Evolutionary conservation across 2,888 invertebrate species (phyloP), one percentile per base, ranked within the genome.

Genomic region (Spodoptera picta): DNA sequence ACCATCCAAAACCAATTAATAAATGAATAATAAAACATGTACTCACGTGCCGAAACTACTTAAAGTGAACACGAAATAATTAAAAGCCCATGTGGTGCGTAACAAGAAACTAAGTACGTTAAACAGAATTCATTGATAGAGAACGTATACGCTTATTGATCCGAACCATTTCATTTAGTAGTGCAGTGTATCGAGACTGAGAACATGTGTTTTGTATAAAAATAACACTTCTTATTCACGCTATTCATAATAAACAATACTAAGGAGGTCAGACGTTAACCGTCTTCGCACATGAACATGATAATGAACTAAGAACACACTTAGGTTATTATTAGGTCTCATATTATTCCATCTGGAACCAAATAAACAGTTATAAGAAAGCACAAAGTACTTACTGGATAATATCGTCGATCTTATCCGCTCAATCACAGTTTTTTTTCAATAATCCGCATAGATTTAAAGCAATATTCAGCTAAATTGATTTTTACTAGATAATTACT

Each of bases 131-230:
- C 63, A 65, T 48, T 57, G 65, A 52, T 48, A 48, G 55, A 44
- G 50, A 58, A 47, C 44, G 24, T 80, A 80, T 36, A 27, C 27
- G 27, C 27, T 27, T 36, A 36, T 79, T 65, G 80, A 79, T 75
- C 75, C 60, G 24, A 47, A 9, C 53, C 44, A 51, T 57, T 70
- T 69, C 52, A 75, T 73, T 59, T 65, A 65, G 66, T 77, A 59
- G 66, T 80, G 53, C 62, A 50, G 60, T 46, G 60, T 69, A 54
- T 52, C 49, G 48, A 69, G 19, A 56, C 51, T 14, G 49, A 27
- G 73, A 67, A 69, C 70, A 77, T 75, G 70, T 79, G 69, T 79
- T 77, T 58, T 55, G 60, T 76, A 75, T 74, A 80, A 78, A 78
- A 78, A 71, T 75, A 79, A 72, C 74, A 47, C 55, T 19, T 19